A percentile compares a stretch with the other conserved stretches of the same genome.
Evolutionary conservation across 2,113 vertebrate genomes (phyloP).

Genomic region (Centropristis striata): DNA sequence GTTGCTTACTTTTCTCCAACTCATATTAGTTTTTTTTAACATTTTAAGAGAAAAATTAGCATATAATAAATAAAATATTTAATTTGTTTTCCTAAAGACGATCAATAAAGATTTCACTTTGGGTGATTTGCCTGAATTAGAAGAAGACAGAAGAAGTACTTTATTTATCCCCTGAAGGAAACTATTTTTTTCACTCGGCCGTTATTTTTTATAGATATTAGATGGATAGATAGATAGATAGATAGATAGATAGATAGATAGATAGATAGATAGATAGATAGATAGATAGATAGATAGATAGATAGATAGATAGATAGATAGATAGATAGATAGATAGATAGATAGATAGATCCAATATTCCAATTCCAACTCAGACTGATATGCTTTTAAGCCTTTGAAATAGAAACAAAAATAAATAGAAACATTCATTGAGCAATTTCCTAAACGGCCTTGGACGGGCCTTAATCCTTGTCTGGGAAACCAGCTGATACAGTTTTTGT

Average conservation of each 20-base stretch:
- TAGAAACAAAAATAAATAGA: conserved; percentile 1
- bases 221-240: not conserved
- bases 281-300: not conserved
- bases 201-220: not conserved
- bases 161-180: not conserved
- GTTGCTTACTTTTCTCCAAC: not conserved
- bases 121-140: not conserved
- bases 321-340: not conserved
- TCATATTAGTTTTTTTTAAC: not conserved
- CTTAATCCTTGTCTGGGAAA: conserved; percentile 45
- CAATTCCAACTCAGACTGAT: conserved; percentile 12
- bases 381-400: not conserved
- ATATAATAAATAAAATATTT: not conserved
- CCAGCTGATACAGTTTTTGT: conserved; percentile 19
- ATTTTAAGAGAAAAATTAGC: not conserved
- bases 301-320: not conserved
- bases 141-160: not conserved
- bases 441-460: conserved; percentile 15
- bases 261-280: not conserved
- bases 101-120: not conserved
- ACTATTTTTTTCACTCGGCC: not conserved
- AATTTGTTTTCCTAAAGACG: not conserved
- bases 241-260: not conserved
- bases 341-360: not conserved
- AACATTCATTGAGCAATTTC: not conserved